Percentiles rank a stretch among this genome's conserved stretches.
Evolutionary conservation across 2,888 invertebrate species (phyloP).

Genomic region (Augiades crinisus): DNA sequence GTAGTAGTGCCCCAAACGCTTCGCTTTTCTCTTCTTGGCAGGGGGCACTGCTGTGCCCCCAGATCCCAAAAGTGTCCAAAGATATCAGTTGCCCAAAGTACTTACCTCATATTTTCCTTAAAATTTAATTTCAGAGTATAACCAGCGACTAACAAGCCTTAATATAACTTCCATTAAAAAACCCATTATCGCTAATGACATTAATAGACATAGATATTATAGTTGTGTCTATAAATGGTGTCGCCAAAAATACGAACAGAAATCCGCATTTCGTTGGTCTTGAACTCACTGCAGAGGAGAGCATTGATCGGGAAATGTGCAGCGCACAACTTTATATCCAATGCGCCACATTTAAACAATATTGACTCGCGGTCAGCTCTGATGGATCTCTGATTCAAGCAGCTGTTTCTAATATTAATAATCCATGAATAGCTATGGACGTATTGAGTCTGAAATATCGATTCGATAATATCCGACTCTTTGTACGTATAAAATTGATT

Average conservation of each 20-base stretch:
- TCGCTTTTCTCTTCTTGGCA: no score
- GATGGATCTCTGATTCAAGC: not conserved
- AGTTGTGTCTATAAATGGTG: not conserved
- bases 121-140: no score
- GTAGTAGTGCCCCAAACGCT: no score
- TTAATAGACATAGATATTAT: no score
- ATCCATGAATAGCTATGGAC: not conserved
- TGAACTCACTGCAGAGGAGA: constrained; percentile 19
- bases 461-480: not conserved
- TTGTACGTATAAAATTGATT: not conserved
- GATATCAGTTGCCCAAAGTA: no score
- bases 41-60: no score
- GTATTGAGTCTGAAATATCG: not conserved
- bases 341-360: constrained; percentile 13
- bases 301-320: constrained; percentile 25
- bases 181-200: no score
- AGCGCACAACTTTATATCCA: constrained; percentile 17
- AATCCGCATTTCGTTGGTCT: constrained; percentile 20
- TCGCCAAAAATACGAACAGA: constrained; percentile 18
- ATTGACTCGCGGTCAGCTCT: not conserved
- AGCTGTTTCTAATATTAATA: not conserved
- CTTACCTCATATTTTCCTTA: no score
- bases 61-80: no score
- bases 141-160: no score
- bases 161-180: no score